phyloP scores from a whole-genome alignment of 2,888 invertebrate genomes.

The Mantis religiosa region DNA sequence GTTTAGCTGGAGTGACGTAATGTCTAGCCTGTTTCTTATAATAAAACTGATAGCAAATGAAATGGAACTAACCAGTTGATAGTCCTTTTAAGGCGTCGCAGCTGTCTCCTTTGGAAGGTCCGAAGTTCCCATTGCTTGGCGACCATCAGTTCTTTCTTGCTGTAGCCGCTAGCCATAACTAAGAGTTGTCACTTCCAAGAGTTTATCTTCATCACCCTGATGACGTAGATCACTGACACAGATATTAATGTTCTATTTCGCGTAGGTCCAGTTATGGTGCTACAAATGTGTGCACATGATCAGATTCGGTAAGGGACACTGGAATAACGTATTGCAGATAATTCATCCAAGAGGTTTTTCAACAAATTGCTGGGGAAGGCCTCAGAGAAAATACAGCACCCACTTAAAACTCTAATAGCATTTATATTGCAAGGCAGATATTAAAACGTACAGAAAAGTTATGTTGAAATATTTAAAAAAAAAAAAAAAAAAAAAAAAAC shows the following conservation, averaged over 20 bases:
- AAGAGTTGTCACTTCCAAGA: background rate
- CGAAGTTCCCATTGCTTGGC: constrained; percentile 37
- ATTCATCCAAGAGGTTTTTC: too few species aligned
- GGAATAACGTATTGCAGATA: too few species aligned
- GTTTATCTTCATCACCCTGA: background rate
- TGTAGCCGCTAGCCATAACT: background rate
- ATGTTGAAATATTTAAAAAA: too few species aligned
- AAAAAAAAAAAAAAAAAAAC: too few species aligned
- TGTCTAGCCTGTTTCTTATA: background rate
- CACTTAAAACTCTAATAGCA: too few species aligned
- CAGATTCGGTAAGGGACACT: too few species aligned
- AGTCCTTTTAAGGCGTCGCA: constrained; percentile 31
- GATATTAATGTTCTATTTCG: background rate
- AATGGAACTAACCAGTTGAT: constrained; percentile 17
- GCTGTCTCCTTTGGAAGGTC: constrained; percentile 35
- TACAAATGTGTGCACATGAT: background rate
- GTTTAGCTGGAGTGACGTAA: background rate
- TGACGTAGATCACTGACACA: background rate
- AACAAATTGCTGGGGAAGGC: too few species aligned
- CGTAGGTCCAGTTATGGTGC: background rate
- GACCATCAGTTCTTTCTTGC: background rate
- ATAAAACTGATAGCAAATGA: background rate
- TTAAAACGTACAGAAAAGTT: too few species aligned
- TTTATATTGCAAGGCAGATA: too few species aligned
- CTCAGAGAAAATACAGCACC: too few species aligned